Evolutionary conservation across 2,113 vertebrate genomes (phyloP).

Genomic region (Dipodomys spectabilis): DNA sequence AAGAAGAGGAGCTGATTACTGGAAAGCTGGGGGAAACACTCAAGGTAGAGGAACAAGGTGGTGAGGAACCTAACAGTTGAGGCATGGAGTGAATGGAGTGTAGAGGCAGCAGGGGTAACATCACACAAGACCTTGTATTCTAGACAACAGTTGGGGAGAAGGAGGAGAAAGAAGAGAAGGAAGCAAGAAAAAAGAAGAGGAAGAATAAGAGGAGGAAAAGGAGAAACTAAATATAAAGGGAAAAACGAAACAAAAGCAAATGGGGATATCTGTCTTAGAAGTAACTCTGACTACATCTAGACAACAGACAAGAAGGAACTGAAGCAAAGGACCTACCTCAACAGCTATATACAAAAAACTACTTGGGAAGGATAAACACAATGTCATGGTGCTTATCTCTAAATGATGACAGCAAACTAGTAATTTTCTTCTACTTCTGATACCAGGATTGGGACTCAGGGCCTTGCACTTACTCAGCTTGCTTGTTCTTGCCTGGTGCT

Average conservation of each 20-base stretch:
- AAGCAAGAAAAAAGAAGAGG: not conserved
- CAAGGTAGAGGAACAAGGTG: not conserved
- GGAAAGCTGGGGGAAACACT: not conserved
- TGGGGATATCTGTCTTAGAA: not conserved
- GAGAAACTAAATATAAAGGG: not conserved
- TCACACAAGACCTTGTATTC: not conserved
- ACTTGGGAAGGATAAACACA: not conserved
- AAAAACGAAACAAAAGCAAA: not conserved
- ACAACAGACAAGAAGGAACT: not conserved
- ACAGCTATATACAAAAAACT: not conserved
- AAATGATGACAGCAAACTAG: not conserved
- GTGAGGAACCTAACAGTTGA: not conserved
- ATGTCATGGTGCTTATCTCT: not conserved
- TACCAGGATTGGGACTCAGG: too few species aligned
- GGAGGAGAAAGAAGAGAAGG: not conserved
- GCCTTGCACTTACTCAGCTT: too few species aligned
- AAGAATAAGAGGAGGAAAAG: not conserved
- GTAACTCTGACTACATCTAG: not conserved
- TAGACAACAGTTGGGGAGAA: not conserved
- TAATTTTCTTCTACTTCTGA: not conserved
- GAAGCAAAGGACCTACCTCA: not conserved
- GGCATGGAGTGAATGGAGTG: not conserved
- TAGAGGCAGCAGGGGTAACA: not conserved
- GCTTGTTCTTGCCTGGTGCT: too few species aligned
- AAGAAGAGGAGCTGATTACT: not conserved